Percentiles rank a stretch among this genome's conserved stretches.
These are phyloP conservation scores for Anthrax anthrax DNA, from an alignment of 2,888 invertebrate species.

Conservation along the genomic window DNA sequence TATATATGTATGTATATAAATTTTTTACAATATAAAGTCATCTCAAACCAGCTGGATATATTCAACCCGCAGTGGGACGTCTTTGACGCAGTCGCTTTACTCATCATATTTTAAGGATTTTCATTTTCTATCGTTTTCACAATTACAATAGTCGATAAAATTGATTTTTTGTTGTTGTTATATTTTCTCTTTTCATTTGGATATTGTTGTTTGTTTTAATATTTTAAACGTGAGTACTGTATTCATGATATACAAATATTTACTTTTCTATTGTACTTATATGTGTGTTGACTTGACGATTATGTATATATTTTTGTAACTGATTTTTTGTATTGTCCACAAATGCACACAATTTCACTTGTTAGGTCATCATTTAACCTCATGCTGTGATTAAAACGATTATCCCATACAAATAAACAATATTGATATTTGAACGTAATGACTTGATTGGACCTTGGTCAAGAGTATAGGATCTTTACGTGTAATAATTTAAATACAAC, in stretches of 20 bases:
- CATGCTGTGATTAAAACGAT: slow-evolving; percentile 5
- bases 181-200: not conserved
- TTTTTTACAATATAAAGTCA: slow-evolving; percentile 23
- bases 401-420: slow-evolving; percentile 8
- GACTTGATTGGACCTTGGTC: slow-evolving; percentile 6
- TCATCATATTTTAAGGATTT: slow-evolving; percentile 7
- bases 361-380: slow-evolving; percentile 2
- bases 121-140: not conserved
- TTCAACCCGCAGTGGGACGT: slow-evolving; percentile 25
- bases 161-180: not conserved
- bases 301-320: too few species aligned
- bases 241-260: too few species aligned
- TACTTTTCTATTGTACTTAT: too few species aligned
- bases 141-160: not conserved
- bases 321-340: not conserved
- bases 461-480: not conserved
- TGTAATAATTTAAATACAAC: not conserved
- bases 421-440: slow-evolving; percentile 4
- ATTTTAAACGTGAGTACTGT: too few species aligned
- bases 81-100: slow-evolving; percentile 13
- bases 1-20: slow-evolving; percentile 2
- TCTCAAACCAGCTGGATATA: slow-evolving; percentile 22
- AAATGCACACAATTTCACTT: slow-evolving; percentile 5
- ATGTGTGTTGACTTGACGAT: too few species aligned
- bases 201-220: not conserved